Conservation (phyloP, 2,888 invertebrate genomes). For the Agrotis clavis region DNA sequence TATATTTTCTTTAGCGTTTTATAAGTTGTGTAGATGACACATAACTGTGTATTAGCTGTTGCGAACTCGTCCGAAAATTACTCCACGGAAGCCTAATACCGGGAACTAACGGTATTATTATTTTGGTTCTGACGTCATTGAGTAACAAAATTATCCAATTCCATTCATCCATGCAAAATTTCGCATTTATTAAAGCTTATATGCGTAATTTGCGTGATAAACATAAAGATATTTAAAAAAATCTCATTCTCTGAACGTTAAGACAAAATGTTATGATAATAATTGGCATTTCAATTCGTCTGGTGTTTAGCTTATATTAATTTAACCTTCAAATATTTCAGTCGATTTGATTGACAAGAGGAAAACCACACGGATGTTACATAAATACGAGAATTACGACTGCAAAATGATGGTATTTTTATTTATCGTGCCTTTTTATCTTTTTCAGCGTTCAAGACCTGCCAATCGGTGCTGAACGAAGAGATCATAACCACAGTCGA, state of each 20-base stretch:
- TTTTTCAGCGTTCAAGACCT: conserved; percentile 81
- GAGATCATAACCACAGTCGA: conserved; percentile 82
- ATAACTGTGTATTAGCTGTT: not conserved
- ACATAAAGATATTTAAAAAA: not conserved
- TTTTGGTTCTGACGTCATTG: no score
- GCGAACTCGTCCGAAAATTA: no score
- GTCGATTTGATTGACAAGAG: conserved; percentile 13
- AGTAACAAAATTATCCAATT: no score
- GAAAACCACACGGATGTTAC: conserved; percentile 5
- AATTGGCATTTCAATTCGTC: conserved; percentile 1
- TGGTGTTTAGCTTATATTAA: conserved; percentile 26
- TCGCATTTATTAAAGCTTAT: no score
- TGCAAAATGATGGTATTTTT: not conserved
- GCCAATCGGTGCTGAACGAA: conserved; percentile 80
- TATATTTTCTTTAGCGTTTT: not conserved
- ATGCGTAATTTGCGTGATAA: not conserved
- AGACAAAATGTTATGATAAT: conserved; percentile 2
- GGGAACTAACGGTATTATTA: no score
- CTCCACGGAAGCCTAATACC: no score
- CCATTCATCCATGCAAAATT: no score
- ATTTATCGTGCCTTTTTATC: not conserved
- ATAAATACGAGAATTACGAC: not conserved
- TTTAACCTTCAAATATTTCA: conserved; percentile 31
- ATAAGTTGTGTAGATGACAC: not conserved
- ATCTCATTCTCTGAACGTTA: not conserved